These are phyloP conservation scores for Fistularia tabacaria DNA, from an alignment of 2,797 vertebrate genomes.

Conservation along the genomic window DNA sequence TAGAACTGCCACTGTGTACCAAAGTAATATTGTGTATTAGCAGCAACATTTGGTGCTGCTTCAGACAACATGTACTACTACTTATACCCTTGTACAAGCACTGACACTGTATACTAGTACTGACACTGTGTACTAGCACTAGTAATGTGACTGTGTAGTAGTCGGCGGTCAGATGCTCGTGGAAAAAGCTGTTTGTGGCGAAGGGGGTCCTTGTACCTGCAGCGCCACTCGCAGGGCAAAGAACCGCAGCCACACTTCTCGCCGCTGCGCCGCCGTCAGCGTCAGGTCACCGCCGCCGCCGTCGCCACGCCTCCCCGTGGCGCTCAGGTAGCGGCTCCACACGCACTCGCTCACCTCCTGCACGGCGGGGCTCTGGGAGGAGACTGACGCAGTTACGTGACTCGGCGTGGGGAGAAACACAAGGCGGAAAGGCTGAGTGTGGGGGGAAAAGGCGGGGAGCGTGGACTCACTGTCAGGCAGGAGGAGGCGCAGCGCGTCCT, in stretches of 20 bases:
- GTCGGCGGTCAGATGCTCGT: too few relatives aligned
- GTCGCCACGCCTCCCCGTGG: conserved; percentile 36
- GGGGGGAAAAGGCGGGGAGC: not conserved
- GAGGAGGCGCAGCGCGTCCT: conserved; percentile 75
- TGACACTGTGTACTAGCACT: too few relatives aligned
- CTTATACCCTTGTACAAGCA: too few relatives aligned
- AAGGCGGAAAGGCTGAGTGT: not conserved
- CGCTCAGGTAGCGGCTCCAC: conserved; percentile 67
- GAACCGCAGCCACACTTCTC: conserved; percentile 78
- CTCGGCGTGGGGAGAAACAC: conserved; percentile 4
- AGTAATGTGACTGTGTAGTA: too few relatives aligned
- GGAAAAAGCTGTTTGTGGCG: conserved; percentile 3
- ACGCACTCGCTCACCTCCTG: conserved; percentile 64
- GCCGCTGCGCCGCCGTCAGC: conserved; percentile 60
- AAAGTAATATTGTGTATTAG: too few relatives aligned
- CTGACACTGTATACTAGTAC: too few relatives aligned
- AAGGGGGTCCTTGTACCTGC: conserved; percentile 55
- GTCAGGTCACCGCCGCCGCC: conserved; percentile 16
- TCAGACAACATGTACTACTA: too few relatives aligned
- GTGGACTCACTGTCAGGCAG: conserved; percentile 68
- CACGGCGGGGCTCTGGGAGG: conserved; percentile 56
- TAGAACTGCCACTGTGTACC: too few relatives aligned
- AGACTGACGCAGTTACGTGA: conserved; percentile 48
- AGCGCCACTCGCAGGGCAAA: conserved; percentile 73
- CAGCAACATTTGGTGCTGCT: too few relatives aligned